These are phyloP conservation scores for Epizoanthus rinbou DNA, from an alignment of 92 coral and sea anemone species.

Conservation along the genomic window DNA sequence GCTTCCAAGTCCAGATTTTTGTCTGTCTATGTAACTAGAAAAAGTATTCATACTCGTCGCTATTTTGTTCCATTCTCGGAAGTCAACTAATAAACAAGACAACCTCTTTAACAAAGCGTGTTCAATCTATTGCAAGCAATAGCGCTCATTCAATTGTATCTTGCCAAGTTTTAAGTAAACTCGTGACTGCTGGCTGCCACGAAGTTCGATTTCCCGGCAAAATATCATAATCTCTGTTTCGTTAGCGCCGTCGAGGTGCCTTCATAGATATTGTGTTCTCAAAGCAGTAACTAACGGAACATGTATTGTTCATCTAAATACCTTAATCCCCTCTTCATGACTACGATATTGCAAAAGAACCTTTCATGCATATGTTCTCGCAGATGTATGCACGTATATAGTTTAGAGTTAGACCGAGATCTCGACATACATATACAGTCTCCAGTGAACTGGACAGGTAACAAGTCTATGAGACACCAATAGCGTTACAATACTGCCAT, in stretches of 20 bases:
- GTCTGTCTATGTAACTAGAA: constrained; percentile 88
- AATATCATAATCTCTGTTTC: constrained; percentile 5
- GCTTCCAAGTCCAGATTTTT: constrained; percentile 86
- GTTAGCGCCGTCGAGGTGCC: not conserved
- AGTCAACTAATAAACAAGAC: not conserved
- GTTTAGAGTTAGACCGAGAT: too few species aligned
- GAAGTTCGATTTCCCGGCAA: not conserved
- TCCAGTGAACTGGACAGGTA: not conserved
- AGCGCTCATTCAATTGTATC: not conserved
- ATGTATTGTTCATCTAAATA: not conserved
- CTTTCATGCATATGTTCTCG: not conserved
- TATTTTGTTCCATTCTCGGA: not conserved
- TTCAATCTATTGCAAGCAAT: not conserved
- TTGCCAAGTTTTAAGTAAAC: not conserved
- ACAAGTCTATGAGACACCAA: not conserved
- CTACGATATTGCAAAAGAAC: not conserved
- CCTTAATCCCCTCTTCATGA: constrained; percentile 7
- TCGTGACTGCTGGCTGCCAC: not conserved
- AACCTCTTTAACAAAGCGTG: not conserved
- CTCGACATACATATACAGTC: not conserved
- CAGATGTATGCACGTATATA: not conserved
- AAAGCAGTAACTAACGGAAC: not conserved
- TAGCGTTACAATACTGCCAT: too few species aligned
- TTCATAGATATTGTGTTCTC: not conserved
- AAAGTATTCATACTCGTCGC: constrained; percentile 58